Percentiles rank a stretch among this genome's conserved stretches.
Evolutionary conservation across 2,888 invertebrate species (phyloP).

Genomic region (Trichogramma dendrolimi): DNA sequence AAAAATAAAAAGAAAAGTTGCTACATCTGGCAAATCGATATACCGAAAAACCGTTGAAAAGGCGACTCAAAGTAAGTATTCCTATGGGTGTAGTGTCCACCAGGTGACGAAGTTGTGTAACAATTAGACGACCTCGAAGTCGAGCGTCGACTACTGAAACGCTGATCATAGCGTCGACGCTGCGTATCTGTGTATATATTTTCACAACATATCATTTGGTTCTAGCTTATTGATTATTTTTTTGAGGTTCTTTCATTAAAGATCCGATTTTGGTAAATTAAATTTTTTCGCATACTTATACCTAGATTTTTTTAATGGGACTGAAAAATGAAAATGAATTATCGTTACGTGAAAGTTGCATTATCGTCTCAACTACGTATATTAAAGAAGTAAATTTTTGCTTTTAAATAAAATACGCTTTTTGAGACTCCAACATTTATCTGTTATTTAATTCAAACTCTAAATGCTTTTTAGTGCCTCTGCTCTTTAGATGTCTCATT

Average conservation of each 20-base stretch:
- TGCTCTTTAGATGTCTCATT: no score
- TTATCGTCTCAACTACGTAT: no score
- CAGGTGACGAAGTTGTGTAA: constrained; percentile 37
- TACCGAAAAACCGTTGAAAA: constrained; percentile 86
- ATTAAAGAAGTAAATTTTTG: no score
- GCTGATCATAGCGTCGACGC: constrained; percentile 53
- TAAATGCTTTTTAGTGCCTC: no score
- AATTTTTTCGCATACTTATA: neutral
- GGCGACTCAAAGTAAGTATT: constrained; percentile 78
- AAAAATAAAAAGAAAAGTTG: neutral
- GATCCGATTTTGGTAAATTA: neutral
- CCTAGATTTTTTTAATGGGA: neutral
- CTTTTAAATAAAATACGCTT: no score
- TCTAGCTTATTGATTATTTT: constrained; percentile 2
- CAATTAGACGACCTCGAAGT: constrained; percentile 36
- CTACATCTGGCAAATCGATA: constrained; percentile 21
- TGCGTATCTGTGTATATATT: constrained; percentile 41
- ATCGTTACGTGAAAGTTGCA: no score
- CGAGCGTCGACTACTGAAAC: constrained; percentile 46
- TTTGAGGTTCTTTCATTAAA: neutral
- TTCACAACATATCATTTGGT: constrained; percentile 1
- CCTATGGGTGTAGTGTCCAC: constrained; percentile 70
- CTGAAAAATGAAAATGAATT: neutral
- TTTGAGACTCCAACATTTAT: no score
- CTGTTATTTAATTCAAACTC: no score